phyloP scores from a whole-genome alignment of 2,113 vertebrate species.

The zebrafish (Danio rerio) region GRCz12tu NC_133178.1:18736501-18737000 shows the following conservation, averaged over 20 bases:
- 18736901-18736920: no score
- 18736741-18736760: not conserved
- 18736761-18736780: not conserved
- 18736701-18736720: not conserved
- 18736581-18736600: constrained; percentile 13
- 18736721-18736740: not conserved
- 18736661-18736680: no score
- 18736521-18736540: constrained; percentile 40
- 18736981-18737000: no score
- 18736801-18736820: no score
- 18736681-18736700: no score
- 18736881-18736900: no score
- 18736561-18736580: constrained; percentile 50
- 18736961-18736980: no score
- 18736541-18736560: constrained; percentile 17
- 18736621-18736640: not conserved
- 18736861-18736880: no score
- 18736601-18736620: not conserved
- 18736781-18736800: not conserved
- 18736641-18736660: not conserved
- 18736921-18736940: no score
- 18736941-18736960: no score
- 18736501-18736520: constrained; percentile 40
- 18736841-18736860: no score
- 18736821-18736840: no score